Evolutionary conservation across 2,888 invertebrate genomes (phyloP).

Genomic region (Polietes domitor): DNA sequence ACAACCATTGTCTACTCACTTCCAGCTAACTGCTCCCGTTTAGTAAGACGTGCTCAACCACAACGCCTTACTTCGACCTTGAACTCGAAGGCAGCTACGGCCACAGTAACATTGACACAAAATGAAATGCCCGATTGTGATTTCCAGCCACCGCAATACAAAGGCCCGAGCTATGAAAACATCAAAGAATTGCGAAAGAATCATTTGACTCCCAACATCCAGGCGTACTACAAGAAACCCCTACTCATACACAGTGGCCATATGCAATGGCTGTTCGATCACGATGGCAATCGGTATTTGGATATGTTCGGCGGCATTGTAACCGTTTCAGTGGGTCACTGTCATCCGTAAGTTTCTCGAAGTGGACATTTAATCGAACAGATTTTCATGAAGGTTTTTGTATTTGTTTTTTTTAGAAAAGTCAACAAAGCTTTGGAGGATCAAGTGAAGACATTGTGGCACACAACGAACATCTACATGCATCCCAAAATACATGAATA

Average conservation of each 20-base stretch:
- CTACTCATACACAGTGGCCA: slow-evolving; percentile 91
- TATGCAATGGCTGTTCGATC: slow-evolving; percentile 96
- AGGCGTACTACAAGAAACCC: slow-evolving; percentile 90
- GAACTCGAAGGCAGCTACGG: slow-evolving; percentile 72
- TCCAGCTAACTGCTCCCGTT: slow-evolving; percentile 56
- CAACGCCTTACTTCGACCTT: slow-evolving; percentile 68
- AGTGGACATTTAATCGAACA: not conserved
- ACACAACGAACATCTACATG: slow-evolving; percentile 95
- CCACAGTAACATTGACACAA: slow-evolving; percentile 69
- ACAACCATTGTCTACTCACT: not conserved
- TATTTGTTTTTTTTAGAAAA: slow-evolving; percentile 83
- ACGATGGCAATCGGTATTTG: slow-evolving; percentile 91
- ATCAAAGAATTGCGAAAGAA: slow-evolving; percentile 83
- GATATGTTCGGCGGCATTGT: slow-evolving; percentile 98
- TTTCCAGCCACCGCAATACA: slow-evolving; percentile 73
- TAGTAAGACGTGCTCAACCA: slow-evolving; percentile 45
- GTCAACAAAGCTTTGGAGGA: slow-evolving; percentile 89
- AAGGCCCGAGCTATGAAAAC: slow-evolving; percentile 85
- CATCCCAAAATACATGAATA: slow-evolving; percentile 96
- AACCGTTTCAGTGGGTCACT: slow-evolving; percentile 98
- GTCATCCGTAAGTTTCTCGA: slow-evolving; percentile 91
- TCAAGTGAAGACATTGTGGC: slow-evolving; percentile 93
- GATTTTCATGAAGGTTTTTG: slow-evolving; percentile 19
- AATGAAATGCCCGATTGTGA: slow-evolving; percentile 76
- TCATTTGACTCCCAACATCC: slow-evolving; percentile 87